Evolutionary conservation across 2,113 vertebrate genomes (phyloP), one percentile per base, ranked within the genome.

Genomic region (Ctenomys sociabilis): DNA sequence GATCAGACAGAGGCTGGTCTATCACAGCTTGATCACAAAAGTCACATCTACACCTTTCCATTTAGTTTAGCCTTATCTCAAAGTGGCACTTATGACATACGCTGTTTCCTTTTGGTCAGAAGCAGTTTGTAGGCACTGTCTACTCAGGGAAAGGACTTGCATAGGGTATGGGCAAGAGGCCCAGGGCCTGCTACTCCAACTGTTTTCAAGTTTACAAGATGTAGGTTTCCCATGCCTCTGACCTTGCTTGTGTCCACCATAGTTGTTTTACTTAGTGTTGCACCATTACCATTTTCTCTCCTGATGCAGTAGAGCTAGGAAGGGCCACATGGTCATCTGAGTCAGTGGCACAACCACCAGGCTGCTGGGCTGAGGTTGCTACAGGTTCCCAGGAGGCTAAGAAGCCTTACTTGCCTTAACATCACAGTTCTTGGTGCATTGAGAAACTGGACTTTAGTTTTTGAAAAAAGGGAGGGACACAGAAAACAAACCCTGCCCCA

Each of bases 261-360:
- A 35, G 40, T 49, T 85, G 64, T 59, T 35, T 59, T 82, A 59
- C 59, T 57, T 40, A 52, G 24, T 73, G 37, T 61, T 86, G 28
- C 28, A 40, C 40, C 66, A 40, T 82, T 85, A 40, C 49, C 57
- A 40, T 82, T 85, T 93, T 93, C 94, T 95, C 19, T 35, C 61
- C 63, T 64, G 70, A 57, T 87, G n/a, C 70, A 35, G 10, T 22
- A 68, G 61, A 64, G 11, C 83, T 87, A 59, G 82, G 57, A 43
- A 63, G 19, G 19, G 73, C 75, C 21, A 2, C 32, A 32, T 49
- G 66, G 40, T 66, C 75, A 68, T 87, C 59, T 52, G 45, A n/a
- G 59, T 59, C 26, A 40, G 37, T 17, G 45, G 35, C 61, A 30
- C 40, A 4, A 13, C 90, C 49, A 37, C 17, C 45, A 30, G 59